Conservation (phyloP, 2,888 invertebrate species). For the Xanthia togata region DNA sequence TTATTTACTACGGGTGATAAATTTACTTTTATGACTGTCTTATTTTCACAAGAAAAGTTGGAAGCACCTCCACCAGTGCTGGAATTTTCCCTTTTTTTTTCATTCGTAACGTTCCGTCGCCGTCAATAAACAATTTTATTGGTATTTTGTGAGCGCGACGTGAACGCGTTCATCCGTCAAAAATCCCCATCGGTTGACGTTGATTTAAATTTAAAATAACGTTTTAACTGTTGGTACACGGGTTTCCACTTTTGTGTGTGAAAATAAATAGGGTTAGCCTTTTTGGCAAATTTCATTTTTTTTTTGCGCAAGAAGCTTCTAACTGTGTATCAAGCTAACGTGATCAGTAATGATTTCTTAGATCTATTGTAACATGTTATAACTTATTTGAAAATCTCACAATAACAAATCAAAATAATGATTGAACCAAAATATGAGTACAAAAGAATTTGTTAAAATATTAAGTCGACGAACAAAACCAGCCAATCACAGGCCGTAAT, state of each 20-base stretch:
- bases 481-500: constrained; percentile 68
- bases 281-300: neutral
- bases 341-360: too few species aligned
- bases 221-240: constrained; percentile 44
- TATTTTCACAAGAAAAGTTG: constrained; percentile 83
- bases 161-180: constrained; percentile 58
- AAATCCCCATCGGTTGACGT: constrained; percentile 47
- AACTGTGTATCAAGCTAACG: neutral
- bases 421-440: neutral
- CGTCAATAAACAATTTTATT: constrained; percentile 85
- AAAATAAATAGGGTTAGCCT: constrained; percentile 13
- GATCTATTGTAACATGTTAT: neutral
- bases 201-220: constrained; percentile 54
- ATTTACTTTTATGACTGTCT: constrained; percentile 87
- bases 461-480: constrained; percentile 53
- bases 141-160: constrained; percentile 71
- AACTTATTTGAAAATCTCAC: neutral
- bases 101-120: constrained; percentile 72
- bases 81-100: constrained; percentile 78
- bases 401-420: constrained; percentile 4
- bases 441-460: constrained; percentile 42
- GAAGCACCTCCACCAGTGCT: constrained; percentile 67
- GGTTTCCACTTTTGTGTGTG: constrained; percentile 45
- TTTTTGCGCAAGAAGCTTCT: neutral
- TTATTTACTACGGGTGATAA: constrained; percentile 87